These are phyloP conservation scores for Hemicordylus capensis DNA, from an alignment of 2,113 vertebrate species.

Conservation along the genomic window DNA sequence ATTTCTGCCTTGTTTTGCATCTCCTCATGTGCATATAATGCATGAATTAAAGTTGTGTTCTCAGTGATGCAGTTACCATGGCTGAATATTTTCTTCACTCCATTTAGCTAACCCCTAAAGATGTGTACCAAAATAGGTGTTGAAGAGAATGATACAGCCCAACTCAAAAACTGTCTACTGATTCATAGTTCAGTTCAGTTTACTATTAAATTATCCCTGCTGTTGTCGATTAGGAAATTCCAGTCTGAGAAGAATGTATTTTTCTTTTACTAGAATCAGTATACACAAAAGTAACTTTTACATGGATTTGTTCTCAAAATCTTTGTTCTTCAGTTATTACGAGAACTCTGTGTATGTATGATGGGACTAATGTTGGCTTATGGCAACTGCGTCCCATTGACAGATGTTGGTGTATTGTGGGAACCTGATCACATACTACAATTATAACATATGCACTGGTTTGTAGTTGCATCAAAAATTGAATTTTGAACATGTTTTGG, in stretches of 20 bases:
- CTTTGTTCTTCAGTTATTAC: background rate
- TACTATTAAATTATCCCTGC: background rate
- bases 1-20: background rate
- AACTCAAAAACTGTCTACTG: background rate
- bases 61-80: background rate
- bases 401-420: background rate
- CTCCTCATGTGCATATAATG: background rate
- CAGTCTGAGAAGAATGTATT: background rate
- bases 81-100: background rate
- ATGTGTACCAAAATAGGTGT: background rate
- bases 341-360: background rate
- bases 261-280: background rate
- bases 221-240: background rate
- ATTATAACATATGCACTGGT: too few relatives aligned
- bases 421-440: background rate
- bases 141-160: background rate
- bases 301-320: background rate
- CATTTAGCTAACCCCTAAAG: background rate
- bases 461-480: too few relatives aligned
- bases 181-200: background rate
- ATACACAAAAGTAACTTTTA: slow-evolving; percentile 1
- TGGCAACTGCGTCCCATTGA: too few relatives aligned
- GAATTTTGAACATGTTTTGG: background rate
- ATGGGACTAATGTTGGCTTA: too few relatives aligned
- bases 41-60: background rate